Percentiles rank a stretch among this genome's conserved stretches.
phyloP scores from a whole-genome alignment of 1,140 invertebrate species.

The Saccostrea echinata region DNA sequence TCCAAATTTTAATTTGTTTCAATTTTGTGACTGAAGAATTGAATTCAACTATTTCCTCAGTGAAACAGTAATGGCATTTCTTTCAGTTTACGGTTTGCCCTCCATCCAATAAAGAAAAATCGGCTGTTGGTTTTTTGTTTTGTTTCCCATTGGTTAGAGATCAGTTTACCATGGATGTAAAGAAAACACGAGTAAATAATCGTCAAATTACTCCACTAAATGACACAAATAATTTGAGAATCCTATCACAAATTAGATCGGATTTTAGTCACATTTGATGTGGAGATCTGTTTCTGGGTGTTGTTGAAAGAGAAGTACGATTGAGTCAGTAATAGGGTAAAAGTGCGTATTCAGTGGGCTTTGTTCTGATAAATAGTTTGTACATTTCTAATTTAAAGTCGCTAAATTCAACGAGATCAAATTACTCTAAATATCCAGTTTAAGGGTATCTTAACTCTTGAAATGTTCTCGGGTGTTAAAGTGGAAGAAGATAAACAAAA shows the following conservation, averaged over 20 bases:
- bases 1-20: background rate
- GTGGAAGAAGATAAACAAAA: conserved; percentile 27
- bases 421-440: conserved; percentile 21
- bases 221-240: conserved; percentile 38
- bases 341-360: background rate
- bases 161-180: background rate
- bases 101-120: background rate
- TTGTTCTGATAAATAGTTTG: conserved; percentile 8
- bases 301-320: background rate
- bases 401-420: conserved; percentile 19
- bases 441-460: conserved; percentile 30
- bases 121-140: background rate
- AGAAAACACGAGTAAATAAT: conserved; percentile 7
- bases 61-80: background rate
- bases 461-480: conserved; percentile 37
- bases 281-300: background rate
- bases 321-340: background rate
- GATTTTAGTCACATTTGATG: background rate
- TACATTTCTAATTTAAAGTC: conserved; percentile 4
- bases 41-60: background rate
- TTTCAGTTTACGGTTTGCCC: background rate
- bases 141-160: background rate
- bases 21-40: background rate
- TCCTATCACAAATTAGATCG: conserved; percentile 2
- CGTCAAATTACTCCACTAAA: conserved; percentile 18